Percentiles rank a stretch among this genome's conserved stretches.
Conservation (phyloP, 2,888 invertebrate genomes). For the Acanthoscelides obtectus region DNA sequence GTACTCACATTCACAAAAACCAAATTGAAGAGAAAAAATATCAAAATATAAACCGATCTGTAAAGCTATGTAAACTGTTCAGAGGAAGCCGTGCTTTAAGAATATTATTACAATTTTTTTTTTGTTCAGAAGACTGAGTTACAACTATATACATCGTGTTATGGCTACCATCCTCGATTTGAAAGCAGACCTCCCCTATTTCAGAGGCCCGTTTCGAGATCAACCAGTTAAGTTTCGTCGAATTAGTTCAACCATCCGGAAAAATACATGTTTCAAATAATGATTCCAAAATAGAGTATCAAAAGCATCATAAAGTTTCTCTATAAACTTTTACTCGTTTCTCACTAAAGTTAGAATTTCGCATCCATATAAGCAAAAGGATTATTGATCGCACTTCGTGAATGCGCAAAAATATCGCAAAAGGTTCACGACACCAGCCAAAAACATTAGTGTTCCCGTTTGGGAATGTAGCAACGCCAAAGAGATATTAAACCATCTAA, state of each 20-base stretch:
- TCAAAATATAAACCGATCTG: slow-evolving; percentile 12
- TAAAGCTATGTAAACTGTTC: slow-evolving; percentile 28
- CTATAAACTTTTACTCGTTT: no score
- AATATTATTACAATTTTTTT: slow-evolving; percentile 19
- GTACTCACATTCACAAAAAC: slow-evolving; percentile 10
- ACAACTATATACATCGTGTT: slow-evolving; percentile 38
- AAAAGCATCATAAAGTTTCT: no score
- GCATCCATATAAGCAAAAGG: no score
- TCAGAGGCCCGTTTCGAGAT: slow-evolving; percentile 22
- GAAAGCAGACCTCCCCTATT: slow-evolving; percentile 8
- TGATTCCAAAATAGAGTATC: no score
- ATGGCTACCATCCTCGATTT: slow-evolving; percentile 19
- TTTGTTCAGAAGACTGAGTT: slow-evolving; percentile 39
- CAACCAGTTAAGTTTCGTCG: slow-evolving; percentile 10
- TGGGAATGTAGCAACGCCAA: no score
- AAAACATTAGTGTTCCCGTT: no score
- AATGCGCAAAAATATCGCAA: no score
- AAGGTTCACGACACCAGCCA: no score
- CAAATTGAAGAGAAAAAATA: slow-evolving; percentile 15
- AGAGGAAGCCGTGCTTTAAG: slow-evolving; percentile 32
- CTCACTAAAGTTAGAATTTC: no score
- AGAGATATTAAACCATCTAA: no score
- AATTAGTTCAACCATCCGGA: background rate
- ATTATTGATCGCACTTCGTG: no score
- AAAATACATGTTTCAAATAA: background rate